Percentiles rank a stretch among this genome's conserved stretches.
Conservation (phyloP, 2,888 invertebrate species). For the Euzophera pinguis region DNA sequence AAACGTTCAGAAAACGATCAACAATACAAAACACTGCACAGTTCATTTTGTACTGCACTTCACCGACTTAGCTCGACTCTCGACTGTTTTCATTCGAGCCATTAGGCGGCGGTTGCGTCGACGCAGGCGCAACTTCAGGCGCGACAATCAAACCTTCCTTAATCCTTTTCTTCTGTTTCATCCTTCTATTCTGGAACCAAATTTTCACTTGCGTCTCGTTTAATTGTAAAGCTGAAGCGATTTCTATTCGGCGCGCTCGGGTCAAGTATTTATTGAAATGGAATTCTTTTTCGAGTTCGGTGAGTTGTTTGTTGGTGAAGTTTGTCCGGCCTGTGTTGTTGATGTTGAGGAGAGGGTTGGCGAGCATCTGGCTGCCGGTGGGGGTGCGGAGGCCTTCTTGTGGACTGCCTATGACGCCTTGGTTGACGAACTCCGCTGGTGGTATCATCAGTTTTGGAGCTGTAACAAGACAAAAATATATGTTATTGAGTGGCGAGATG, state of each 20-base stretch:
- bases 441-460: conserved; percentile 83
- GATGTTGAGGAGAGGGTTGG: conserved; percentile 70
- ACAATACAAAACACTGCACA: conserved; percentile 6
- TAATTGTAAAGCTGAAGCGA: conserved; percentile 96
- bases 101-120: conserved; percentile 54
- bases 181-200: conserved; percentile 99
- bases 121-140: conserved; percentile 71
- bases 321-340: conserved; percentile 97
- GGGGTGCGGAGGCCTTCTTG: conserved; percentile 72
- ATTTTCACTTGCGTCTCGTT: conserved; percentile 99
- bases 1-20: neutral
- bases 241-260: conserved; percentile 97
- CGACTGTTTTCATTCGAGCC: conserved; percentile 86
- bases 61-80: conserved; percentile 80
- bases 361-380: conserved; percentile 67
- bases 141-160: conserved; percentile 91
- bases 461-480: conserved; percentile 56
- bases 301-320: conserved; percentile 99
- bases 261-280: conserved; percentile 99
- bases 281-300: conserved; percentile 99
- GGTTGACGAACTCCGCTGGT: conserved; percentile 70
- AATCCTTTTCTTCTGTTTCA: conserved; percentile 99
- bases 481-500: neutral
- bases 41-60: conserved; percentile 3
- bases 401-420: conserved; percentile 71